Evolutionary conservation across 2,888 invertebrate species (phyloP), one percentile per base, ranked within the genome.

Genomic region (Drosophila rubida): DNA sequence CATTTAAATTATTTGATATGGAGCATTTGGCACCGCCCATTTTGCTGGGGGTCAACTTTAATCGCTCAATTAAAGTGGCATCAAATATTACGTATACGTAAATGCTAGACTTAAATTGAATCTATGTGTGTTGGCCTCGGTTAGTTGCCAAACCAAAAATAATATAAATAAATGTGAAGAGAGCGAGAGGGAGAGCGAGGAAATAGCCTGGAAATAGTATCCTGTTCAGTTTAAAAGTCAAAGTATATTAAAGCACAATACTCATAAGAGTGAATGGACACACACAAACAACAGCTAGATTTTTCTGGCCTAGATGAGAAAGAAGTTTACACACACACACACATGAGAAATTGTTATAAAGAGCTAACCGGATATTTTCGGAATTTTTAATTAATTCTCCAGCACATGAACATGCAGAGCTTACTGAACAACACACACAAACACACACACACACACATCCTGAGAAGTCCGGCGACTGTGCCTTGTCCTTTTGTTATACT

Each of bases 361-460:
- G 85, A 87, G 82, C 79, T 85, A 79, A 79, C 84, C 88, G 89
- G 78, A 85, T 85, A 82, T 88, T 87, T 87, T 89, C 69, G 88
- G 87, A 87, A 89, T 89, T 87, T 87, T 87, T 87, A 87, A 87
- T 87, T 89, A 87, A 87, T 87, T 89, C 76, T 63, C 64, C 58
- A 74, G 74, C 70, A 65, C 70, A 75, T 69, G 59, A 58, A 77
- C 75, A 65, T 61, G 55, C 54, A 61, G 23, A 55, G 45, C 71
- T 71, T 49, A 39, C 69, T 39, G 14, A 50, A 16, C 30, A 23
- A 57, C 32, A 60, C 37, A 9, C 37, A 39, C 42, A 60, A 35
- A 64, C n/a, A 32, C 30, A 54, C 39, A 41, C 30, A 19, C 27
- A 16, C 51, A 51, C 70, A 86, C 65, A 86, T 83, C 71, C 88